Base-by-base conservation (phyloP, 2,888 invertebrate species). In the Spatulosminthurus flaviceps region DNA sequence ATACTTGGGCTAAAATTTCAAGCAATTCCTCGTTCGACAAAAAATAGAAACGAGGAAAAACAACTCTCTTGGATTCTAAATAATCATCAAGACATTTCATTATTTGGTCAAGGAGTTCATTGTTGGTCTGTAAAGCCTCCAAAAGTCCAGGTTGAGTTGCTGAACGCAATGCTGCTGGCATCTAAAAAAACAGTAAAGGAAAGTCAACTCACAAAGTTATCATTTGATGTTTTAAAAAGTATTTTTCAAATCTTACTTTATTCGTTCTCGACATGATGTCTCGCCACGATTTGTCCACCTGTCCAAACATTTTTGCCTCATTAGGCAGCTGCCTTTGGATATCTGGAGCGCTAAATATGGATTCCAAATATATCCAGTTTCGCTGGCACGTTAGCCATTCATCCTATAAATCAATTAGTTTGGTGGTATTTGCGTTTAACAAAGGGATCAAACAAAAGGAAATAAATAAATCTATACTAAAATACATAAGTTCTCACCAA, bases 321-420 rank as follows among this genome's bases (percentile, higher is more conserved):
- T 93, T 92, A 0, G 97, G 97, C 87, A 97, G 89, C 87, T 97
- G 97, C 19, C 95, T 91, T 87, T 96, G 95, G 85, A 97, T 97
- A 87, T 97, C 97, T 0, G 96, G 95, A 0, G 97, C 96, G 11
- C 95, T 93, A 88, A 97, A 97, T 86, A 97, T 96, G 0, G 96
- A 95, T 88, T 97, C 97, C 86, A 97, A 89, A 87, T 97, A 97
- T 60, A 96, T 90, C 97, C 97, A 97, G n/a, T 93, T 93, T 85
- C 93, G 93, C 88, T 97, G 97, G 86, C 96, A 95, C 80, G 91
- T 90, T 85, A 91, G 90, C 96, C 96, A 97, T 87, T 94, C 94
- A 87, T 96, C 96, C 95, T 94, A 78, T 21, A 41, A 67, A 42
- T 26, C 16, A n/a, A n/a, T n/a, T n/a, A n/a, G n/a, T n/a, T n/a